These are phyloP conservation scores for Drosophila paranaensis DNA, from an alignment of 2,888 invertebrate genomes.

Conservation along the genomic window DNA sequence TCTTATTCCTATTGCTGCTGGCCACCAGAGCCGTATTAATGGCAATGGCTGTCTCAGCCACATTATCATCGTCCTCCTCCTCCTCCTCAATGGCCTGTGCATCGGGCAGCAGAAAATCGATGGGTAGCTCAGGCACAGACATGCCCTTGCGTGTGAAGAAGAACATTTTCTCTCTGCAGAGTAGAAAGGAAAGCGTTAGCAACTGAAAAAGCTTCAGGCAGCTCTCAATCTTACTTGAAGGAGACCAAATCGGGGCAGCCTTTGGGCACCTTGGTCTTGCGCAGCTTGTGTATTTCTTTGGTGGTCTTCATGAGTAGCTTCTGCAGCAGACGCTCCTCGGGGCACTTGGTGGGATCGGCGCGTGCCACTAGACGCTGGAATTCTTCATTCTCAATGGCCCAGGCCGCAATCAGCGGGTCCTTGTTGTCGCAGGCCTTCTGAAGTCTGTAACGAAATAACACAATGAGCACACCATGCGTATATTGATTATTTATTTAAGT, in stretches of 20 bases:
- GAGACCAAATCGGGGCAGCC: conserved; percentile 96
- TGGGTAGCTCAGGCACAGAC: conserved; percentile 90
- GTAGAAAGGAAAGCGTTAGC: background rate
- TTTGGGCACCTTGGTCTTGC: conserved; percentile 94
- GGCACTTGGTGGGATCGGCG: conserved; percentile 83
- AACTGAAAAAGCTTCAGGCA: no score
- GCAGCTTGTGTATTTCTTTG: conserved; percentile 95
- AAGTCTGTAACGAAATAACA: conserved; percentile 85
- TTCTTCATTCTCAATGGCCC: conserved; percentile 94
- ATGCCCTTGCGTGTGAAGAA: conserved; percentile 95
- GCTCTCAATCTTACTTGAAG: conserved; percentile 90
- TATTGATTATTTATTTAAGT: background rate
- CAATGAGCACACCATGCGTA: background rate
- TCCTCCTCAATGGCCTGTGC: conserved; percentile 84
- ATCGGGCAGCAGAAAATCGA: conserved; percentile 86
- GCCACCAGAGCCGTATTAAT: conserved; percentile 84
- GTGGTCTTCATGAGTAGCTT: conserved; percentile 94
- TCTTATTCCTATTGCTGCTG: conserved; percentile 84
- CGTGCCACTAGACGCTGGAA: conserved; percentile 89
- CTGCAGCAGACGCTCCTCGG: conserved; percentile 88
- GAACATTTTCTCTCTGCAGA: conserved; percentile 96
- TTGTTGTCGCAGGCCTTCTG: conserved; percentile 94
- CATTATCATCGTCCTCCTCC: conserved; percentile 80
- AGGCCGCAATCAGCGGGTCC: conserved; percentile 92
- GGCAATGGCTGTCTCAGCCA: conserved; percentile 81